Percentiles rank a stretch among this genome's conserved stretches.
phyloP scores from a whole-genome alignment of 2,797 vertebrate genomes.

The Champsocephalus gunnari region DNA sequence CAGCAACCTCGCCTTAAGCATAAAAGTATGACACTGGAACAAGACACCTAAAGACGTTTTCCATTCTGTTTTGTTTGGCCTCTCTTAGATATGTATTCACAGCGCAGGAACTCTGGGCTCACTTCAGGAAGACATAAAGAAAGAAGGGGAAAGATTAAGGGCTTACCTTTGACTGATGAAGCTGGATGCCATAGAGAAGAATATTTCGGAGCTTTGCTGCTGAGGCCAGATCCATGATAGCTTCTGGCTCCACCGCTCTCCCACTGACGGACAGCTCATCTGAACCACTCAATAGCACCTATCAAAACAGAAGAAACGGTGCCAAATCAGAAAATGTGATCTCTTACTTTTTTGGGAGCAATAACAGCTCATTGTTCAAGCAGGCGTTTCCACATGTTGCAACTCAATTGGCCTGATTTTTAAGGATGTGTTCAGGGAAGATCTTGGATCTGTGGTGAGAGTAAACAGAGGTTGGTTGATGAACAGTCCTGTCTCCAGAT shows the following conservation, averaged over 20 bases:
- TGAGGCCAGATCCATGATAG: constrained; percentile 83
- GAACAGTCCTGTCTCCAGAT: constrained; percentile 38
- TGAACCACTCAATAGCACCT: constrained; percentile 85
- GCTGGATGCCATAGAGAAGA: constrained; percentile 88
- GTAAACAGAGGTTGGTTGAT: constrained; percentile 44
- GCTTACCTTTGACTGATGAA: constrained; percentile 88
- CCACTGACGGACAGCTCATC: constrained; percentile 71
- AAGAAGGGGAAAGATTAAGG: constrained; percentile 22
- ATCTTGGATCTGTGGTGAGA: constrained; percentile 23
- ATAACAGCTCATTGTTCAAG: constrained; percentile 63
- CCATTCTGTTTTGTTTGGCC: constrained; percentile 63
- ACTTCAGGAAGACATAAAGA: constrained; percentile 47
- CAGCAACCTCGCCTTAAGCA: constrained; percentile 54
- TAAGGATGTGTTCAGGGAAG: constrained; percentile 38
- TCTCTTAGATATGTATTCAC: constrained; percentile 49
- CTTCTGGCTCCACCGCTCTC: constrained; percentile 70
- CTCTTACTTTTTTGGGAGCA: constrained; percentile 27
- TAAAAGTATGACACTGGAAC: constrained; percentile 41
- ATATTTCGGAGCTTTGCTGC: constrained; percentile 86
- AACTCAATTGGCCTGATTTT: constrained; percentile 56
- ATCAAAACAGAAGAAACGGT: constrained; percentile 65
- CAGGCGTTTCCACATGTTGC: constrained; percentile 39
- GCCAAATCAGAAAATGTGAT: constrained; percentile 34
- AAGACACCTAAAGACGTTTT: constrained; percentile 44
- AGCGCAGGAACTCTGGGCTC: constrained; percentile 47